phyloP scores from a whole-genome alignment of 64 coral and sea anemone genomes.

The Montipora capricornis region DNA sequence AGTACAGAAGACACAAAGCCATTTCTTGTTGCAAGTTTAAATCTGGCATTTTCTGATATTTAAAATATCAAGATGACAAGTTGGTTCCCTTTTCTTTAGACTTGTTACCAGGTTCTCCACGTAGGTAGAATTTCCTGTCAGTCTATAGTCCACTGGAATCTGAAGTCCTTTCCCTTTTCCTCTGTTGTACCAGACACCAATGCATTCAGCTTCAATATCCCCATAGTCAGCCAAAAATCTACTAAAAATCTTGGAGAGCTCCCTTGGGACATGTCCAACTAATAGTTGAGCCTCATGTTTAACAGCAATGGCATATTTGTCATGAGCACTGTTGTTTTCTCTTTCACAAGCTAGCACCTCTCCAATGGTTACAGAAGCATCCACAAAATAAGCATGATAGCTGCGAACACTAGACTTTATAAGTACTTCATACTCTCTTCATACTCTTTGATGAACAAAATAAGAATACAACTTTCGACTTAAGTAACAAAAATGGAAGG shows the following conservation, averaged over 20 bases:
- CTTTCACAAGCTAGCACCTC: constrained; percentile 84
- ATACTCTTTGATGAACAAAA: constrained; percentile 24
- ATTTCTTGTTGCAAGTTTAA: constrained; percentile 51
- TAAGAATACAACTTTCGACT: constrained; percentile 74
- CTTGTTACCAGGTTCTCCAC: constrained; percentile 63
- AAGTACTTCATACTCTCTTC: constrained; percentile 75
- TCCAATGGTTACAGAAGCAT: constrained; percentile 80
- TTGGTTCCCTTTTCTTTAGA: constrained; percentile 57
- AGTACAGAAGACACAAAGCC: too few relatives aligned
- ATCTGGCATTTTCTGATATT: constrained; percentile 62
- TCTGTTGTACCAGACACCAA: constrained; percentile 61
- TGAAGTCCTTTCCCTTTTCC: constrained; percentile 35
- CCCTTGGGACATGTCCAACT: constrained; percentile 72
- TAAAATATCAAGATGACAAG: constrained; percentile 63
- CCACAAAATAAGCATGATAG: constrained; percentile 84
- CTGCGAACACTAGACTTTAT: constrained; percentile 76
- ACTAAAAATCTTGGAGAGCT: constrained; percentile 50
- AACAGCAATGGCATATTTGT: constrained; percentile 72
- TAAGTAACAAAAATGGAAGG: constrained; percentile 69
- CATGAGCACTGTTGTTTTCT: constrained; percentile 69
- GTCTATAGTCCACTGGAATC: constrained; percentile 39
- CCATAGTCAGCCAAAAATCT: neutral
- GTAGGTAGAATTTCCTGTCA: constrained; percentile 68
- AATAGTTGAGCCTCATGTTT: constrained; percentile 76
- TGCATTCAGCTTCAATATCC: constrained; percentile 72